A percentile compares a stretch with the other conserved stretches of the same genome.
Conservation (phyloP, 2,888 invertebrate genomes). For the Caenorhabditis sp. region DNA sequence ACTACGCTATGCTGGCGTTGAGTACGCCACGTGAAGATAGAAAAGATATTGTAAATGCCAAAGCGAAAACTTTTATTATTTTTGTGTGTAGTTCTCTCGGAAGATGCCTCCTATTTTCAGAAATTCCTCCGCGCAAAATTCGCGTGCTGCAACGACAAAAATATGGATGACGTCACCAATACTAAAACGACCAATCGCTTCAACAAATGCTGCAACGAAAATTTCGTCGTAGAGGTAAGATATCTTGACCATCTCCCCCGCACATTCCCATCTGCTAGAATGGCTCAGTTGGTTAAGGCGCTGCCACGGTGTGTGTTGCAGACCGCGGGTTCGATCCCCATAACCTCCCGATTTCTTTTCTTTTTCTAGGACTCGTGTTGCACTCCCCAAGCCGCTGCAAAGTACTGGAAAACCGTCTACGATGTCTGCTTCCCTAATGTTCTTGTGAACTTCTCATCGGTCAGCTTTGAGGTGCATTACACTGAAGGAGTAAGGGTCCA, state of each 20-base stretch:
- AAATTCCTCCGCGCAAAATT: conserved; percentile 40
- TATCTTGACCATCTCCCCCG: no score
- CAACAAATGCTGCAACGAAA: conserved; percentile 66
- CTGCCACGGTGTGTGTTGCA: no score
- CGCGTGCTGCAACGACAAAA: conserved; percentile 63
- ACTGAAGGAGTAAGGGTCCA: conserved; percentile 55
- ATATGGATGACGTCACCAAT: conserved; percentile 45
- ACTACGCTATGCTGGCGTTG: no score
- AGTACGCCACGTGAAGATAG: no score
- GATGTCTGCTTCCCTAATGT: conserved; percentile 70
- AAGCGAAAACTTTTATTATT: no score
- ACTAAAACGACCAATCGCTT: conserved; percentile 59
- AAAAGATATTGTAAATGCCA: no score
- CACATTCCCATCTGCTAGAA: no score
- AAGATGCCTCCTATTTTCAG: no score
- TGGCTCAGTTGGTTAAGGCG: no score
- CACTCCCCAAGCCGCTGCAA: conserved; percentile 49
- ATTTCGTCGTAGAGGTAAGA: conserved; percentile 60
- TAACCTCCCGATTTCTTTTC: not conserved
- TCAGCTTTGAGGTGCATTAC: conserved; percentile 57
- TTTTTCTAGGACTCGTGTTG: conserved; percentile 65
- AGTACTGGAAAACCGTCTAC: conserved; percentile 65
- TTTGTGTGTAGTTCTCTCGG: no score
- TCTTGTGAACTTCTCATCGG: conserved; percentile 44
- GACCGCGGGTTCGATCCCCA: no score